Evolutionary conservation across 2,113 vertebrate species (phyloP).

Genomic region (Halichoeres trimaculatus): DNA sequence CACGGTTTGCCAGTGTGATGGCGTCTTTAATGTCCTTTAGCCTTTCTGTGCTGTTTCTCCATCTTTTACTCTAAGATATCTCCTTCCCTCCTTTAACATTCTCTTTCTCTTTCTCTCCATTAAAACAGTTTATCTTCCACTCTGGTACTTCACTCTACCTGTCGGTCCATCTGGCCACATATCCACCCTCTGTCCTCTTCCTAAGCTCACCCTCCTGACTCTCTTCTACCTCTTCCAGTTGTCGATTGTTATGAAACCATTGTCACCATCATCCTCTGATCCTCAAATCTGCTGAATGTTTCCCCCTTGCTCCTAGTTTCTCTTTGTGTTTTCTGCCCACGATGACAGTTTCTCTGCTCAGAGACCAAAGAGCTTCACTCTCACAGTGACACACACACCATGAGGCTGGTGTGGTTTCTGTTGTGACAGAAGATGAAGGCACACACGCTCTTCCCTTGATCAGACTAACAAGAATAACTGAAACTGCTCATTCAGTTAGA

Average conservation of each 20-base stretch:
- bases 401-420: background rate
- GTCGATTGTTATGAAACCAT: background rate
- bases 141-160: conserved; percentile 19
- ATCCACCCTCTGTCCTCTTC: background rate
- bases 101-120: background rate
- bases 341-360: background rate
- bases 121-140: conserved; percentile 14
- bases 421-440: too few species aligned
- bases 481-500: background rate
- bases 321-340: background rate
- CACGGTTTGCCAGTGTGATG: too few species aligned
- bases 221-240: background rate
- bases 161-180: conserved; percentile 35
- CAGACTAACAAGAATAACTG: background rate
- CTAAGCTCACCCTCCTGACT: background rate
- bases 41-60: conserved; percentile 36
- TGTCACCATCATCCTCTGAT: background rate
- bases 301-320: background rate
- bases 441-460: background rate
- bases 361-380: background rate
- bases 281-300: conserved; percentile 5
- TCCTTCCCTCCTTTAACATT: background rate
- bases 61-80: background rate
- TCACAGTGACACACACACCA: background rate
- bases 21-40: conserved; percentile 42